Evolutionary conservation across 2,888 invertebrate genomes (phyloP).

Genomic region (Heteromyza rotundicornis): DNA sequence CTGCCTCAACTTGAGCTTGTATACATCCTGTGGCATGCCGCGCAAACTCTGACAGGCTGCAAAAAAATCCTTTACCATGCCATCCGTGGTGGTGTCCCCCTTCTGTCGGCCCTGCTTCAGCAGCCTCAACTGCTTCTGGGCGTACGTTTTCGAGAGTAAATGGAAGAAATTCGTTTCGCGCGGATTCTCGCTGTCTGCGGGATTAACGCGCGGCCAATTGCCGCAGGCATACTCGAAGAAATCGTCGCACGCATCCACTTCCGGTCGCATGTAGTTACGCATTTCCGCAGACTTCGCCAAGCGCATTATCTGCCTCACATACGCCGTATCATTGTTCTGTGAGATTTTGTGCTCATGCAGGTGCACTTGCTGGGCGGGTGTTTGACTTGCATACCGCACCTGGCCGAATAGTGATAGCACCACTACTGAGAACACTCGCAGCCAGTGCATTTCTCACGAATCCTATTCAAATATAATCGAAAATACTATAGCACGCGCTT

Average conservation of each 20-base stretch:
- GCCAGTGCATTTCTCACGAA: background rate
- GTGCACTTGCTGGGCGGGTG: conserved; percentile 33
- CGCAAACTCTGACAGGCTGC: conserved; percentile 46
- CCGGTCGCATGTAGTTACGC: conserved; percentile 50
- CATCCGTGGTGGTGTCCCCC: conserved; percentile 35
- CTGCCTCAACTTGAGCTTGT: conserved; percentile 36
- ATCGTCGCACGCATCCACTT: conserved; percentile 49
- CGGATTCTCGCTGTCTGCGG: conserved; percentile 39
- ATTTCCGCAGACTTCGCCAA: conserved; percentile 53
- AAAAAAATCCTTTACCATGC: conserved; percentile 51
- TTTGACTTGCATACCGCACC: conserved; percentile 16
- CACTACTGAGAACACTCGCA: conserved; percentile 13
- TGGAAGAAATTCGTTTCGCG: conserved; percentile 48
- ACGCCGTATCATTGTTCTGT: conserved; percentile 43
- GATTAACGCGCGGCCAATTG: conserved; percentile 53
- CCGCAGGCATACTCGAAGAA: conserved; percentile 56
- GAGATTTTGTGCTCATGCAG: conserved; percentile 43
- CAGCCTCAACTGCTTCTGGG: conserved; percentile 46
- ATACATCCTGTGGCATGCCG: conserved; percentile 21
- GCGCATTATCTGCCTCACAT: conserved; percentile 49
- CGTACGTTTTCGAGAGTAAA: conserved; percentile 41
- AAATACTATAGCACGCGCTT: conserved; percentile 13
- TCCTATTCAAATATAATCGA: background rate
- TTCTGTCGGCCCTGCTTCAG: conserved; percentile 37
- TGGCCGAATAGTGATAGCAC: no score